Conservation (phyloP, 2,797 vertebrate species). For the Decapterus maruadsi region DNA sequence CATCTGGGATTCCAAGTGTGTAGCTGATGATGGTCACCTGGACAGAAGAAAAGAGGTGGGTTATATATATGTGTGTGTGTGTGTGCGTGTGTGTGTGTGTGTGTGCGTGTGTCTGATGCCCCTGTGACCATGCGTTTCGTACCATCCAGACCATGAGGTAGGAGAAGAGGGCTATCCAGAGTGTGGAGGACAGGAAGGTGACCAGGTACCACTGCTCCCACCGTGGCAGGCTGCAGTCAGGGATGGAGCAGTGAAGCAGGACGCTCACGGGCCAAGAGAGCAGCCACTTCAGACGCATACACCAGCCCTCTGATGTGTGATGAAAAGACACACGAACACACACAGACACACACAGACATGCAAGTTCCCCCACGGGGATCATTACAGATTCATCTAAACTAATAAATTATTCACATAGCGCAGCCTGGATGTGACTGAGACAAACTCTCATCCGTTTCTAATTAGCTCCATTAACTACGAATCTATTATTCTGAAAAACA, state of each 20-base stretch:
- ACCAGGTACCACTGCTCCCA: slow-evolving; percentile 88
- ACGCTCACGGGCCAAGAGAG: slow-evolving; percentile 85
- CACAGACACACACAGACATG: neutral
- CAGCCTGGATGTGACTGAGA: slow-evolving; percentile 22
- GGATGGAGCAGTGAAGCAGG: slow-evolving; percentile 85
- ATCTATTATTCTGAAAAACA: slow-evolving; percentile 7
- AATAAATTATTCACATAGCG: slow-evolving; percentile 50
- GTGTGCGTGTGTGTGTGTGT: neutral
- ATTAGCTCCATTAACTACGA: slow-evolving; percentile 39
- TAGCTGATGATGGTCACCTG: slow-evolving; percentile 89
- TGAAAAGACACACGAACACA: neutral
- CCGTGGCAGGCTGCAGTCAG: slow-evolving; percentile 82
- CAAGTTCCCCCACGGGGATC: slow-evolving; percentile 16
- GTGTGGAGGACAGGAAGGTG: slow-evolving; percentile 86
- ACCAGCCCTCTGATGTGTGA: slow-evolving; percentile 72
- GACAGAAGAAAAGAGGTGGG: slow-evolving; percentile 8
- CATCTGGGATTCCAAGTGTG: slow-evolving; percentile 88
- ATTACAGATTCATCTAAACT: slow-evolving; percentile 41
- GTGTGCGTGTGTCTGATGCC: neutral
- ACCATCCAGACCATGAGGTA: slow-evolving; percentile 94
- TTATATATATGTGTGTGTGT: neutral
- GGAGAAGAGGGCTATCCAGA: slow-evolving; percentile 90
- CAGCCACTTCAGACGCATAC: slow-evolving; percentile 80
- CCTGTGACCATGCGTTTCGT: slow-evolving; percentile 34
- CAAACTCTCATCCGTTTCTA: slow-evolving; percentile 28